Evolutionary conservation across 35 echinoderm and acorn worm species (phyloP).

Genomic region (Amphiura filiformis): DNA sequence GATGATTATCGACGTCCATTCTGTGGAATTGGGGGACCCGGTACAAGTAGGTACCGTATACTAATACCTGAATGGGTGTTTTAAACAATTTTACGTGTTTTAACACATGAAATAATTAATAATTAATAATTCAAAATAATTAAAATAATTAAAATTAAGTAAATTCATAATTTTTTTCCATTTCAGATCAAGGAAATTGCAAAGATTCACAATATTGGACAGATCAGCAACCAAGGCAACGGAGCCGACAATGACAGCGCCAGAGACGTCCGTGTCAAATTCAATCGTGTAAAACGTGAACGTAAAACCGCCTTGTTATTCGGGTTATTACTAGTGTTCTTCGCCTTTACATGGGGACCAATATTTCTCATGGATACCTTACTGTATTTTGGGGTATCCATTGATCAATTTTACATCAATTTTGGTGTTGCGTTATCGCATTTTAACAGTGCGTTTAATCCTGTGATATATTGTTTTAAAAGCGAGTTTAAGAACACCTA

Average conservation of each 20-base stretch:
- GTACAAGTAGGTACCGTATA: too few relatives aligned
- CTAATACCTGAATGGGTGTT: too few relatives aligned
- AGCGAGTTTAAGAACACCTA: not conserved
- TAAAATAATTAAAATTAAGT: too few relatives aligned
- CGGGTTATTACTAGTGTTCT: constrained; percentile 18
- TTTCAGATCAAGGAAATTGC: not conserved
- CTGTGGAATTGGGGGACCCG: too few relatives aligned
- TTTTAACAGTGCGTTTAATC: constrained; percentile 50
- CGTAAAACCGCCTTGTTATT: constrained; percentile 30
- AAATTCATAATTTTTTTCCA: too few relatives aligned
- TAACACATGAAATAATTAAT: too few relatives aligned
- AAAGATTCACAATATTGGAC: not conserved
- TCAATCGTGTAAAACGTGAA: not conserved
- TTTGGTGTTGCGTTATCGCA: constrained; percentile 34
- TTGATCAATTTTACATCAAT: constrained; percentile 25
- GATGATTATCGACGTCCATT: too few relatives aligned
- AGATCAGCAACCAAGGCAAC: not conserved
- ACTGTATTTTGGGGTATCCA: not conserved
- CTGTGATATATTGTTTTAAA: constrained; percentile 31
- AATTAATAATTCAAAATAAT: too few relatives aligned
- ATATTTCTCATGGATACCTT: constrained; percentile 21
- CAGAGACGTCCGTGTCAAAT: not conserved
- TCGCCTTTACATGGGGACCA: constrained; percentile 24
- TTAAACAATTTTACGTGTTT: too few relatives aligned
- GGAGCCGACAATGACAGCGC: not conserved